Percentiles rank a stretch among this genome's conserved stretches.
Evolutionary conservation across 2,113 vertebrate species (phyloP).

Genomic region (Psammodynastes pulverulentus): DNA sequence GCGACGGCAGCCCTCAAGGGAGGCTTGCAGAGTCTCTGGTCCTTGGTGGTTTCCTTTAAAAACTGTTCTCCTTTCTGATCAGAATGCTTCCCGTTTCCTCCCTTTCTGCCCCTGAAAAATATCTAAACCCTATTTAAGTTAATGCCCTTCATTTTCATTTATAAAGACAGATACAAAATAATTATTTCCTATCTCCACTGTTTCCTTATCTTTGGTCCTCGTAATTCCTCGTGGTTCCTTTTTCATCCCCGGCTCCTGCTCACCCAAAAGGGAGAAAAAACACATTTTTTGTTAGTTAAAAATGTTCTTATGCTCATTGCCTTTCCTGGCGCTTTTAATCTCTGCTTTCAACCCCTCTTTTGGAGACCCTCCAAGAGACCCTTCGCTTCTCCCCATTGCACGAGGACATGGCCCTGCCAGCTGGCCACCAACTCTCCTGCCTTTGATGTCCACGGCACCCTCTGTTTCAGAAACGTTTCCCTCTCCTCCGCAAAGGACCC

Average conservation of each 20-base stretch:
- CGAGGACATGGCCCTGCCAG: conserved; percentile 41
- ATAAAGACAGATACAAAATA: conserved; percentile 81
- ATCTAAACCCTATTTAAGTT: conserved; percentile 79
- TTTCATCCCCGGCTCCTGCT: conserved; percentile 68
- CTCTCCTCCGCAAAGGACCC: conserved; percentile 25
- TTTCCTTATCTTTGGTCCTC: conserved; percentile 77
- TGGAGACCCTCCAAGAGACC: conserved; percentile 26
- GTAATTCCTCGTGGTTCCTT: conserved; percentile 70
- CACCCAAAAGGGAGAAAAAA: conserved; percentile 27
- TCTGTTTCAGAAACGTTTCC: conserved; percentile 35
- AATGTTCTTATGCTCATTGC: conserved; percentile 60
- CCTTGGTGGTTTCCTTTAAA: conserved; percentile 67
- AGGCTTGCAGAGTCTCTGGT: background rate
- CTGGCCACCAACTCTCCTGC: conserved; percentile 42
- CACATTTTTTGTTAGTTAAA: conserved; percentile 59
- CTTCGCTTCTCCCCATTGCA: conserved; percentile 33
- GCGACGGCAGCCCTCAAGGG: fast-evolving
- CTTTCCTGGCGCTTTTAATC: conserved; percentile 49
- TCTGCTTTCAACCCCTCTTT: conserved; percentile 21
- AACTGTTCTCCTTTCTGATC: conserved; percentile 66
- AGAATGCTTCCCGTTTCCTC: conserved; percentile 69
- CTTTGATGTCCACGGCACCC: conserved; percentile 55
- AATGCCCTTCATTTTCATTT: conserved; percentile 83
- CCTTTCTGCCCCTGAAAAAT: conserved; percentile 71
- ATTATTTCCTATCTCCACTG: conserved; percentile 78